Conservation (phyloP, 2,797 vertebrate species). For the Falco peregrinus region DNA sequence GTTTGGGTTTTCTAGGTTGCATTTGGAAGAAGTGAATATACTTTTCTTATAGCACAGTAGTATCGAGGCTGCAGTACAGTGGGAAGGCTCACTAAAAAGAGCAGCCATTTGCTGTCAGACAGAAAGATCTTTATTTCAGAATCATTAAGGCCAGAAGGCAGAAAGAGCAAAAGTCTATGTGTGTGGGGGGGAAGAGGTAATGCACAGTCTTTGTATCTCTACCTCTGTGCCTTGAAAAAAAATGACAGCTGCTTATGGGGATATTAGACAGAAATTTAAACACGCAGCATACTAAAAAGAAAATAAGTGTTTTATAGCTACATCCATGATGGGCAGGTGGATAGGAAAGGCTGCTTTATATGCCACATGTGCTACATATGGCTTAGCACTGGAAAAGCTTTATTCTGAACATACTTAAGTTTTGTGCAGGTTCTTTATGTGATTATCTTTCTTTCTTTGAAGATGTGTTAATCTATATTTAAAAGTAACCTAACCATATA, state of each 20-base stretch:
- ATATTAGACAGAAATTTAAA: slow-evolving; percentile 10
- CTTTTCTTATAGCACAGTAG: slow-evolving; percentile 27
- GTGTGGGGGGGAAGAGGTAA: neutral
- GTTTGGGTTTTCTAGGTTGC: slow-evolving; percentile 13
- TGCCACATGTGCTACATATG: neutral
- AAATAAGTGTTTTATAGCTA: neutral
- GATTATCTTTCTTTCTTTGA: neutral
- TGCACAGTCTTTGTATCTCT: neutral
- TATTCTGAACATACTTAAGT: neutral
- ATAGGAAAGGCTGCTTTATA: neutral
- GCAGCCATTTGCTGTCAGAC: slow-evolving; percentile 44
- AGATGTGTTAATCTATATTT: neutral
- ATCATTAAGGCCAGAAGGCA: slow-evolving; percentile 30
- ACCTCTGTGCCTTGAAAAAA: neutral
- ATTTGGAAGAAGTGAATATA: slow-evolving; percentile 27
- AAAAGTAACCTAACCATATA: neutral
- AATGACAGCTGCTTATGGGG: neutral
- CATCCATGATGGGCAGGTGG: neutral
- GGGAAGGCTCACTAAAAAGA: slow-evolving; percentile 44
- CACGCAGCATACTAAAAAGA: neutral
- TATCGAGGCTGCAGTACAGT: neutral
- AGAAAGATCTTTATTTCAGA: slow-evolving; percentile 50
- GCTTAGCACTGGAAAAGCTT: neutral
- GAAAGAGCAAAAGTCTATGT: neutral
- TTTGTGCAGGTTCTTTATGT: neutral